phyloP scores from a whole-genome alignment of 1,140 invertebrate species.

The Drosophila elegans region DNA sequence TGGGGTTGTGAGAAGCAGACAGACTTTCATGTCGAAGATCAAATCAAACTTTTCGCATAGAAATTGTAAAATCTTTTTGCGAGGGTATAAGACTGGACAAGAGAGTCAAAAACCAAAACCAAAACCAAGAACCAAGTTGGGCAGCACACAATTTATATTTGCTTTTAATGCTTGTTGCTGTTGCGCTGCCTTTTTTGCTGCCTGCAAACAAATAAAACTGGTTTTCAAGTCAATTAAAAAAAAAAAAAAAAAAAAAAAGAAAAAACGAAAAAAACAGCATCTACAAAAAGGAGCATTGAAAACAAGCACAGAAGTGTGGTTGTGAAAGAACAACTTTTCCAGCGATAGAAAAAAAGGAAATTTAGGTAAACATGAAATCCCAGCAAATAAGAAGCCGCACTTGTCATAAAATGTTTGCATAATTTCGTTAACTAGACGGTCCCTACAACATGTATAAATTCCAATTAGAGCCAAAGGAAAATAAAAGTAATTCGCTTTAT shows the following conservation, averaged over 20 bases:
- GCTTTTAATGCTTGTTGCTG: slow-evolving; percentile 73
- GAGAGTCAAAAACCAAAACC: slow-evolving; percentile 14
- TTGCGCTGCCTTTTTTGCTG: slow-evolving; percentile 48
- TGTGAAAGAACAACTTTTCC: slow-evolving; percentile 40
- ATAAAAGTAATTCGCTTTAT: slow-evolving; percentile 10
- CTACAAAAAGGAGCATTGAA: slow-evolving; percentile 43
- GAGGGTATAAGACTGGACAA: slow-evolving; percentile 26
- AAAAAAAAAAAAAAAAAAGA: slow-evolving; percentile 41
- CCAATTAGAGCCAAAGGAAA: slow-evolving; percentile 16
- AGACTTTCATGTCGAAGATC: not conserved
- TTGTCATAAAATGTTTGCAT: not conserved
- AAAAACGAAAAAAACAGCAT: slow-evolving; percentile 21
- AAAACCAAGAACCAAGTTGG: slow-evolving; percentile 36
- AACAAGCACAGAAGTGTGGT: slow-evolving; percentile 18
- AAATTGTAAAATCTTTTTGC: not conserved
- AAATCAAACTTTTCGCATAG: slow-evolving; percentile 4
- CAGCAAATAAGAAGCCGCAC: slow-evolving; percentile 2
- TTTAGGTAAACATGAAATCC: not conserved
- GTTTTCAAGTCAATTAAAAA: slow-evolving; percentile 78
- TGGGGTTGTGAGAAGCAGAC: not conserved
- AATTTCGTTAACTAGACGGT: not conserved
- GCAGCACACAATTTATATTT: slow-evolving; percentile 74
- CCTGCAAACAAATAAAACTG: slow-evolving; percentile 78
- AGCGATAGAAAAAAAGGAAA: slow-evolving; percentile 21
- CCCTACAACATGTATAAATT: not conserved